phyloP scores from a whole-genome alignment of 2,113 vertebrate species.

The Urocitellus parryii region DNA sequence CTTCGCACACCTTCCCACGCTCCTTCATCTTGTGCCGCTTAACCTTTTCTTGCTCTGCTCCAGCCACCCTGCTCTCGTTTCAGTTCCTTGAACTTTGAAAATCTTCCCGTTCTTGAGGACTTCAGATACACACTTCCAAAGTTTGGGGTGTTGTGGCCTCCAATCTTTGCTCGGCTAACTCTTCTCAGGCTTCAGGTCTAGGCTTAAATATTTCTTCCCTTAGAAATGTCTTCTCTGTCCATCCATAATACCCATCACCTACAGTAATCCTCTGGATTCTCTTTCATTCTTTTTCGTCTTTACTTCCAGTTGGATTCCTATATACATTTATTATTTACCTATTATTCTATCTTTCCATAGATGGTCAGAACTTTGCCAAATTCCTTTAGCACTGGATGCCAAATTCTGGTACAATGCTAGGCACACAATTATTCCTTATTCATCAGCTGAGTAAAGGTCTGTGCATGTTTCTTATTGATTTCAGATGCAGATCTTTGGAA shows the following conservation, averaged over 20 bases:
- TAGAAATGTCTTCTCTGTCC: not conserved
- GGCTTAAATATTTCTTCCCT: not conserved
- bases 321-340: not conserved
- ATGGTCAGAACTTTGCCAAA: not conserved
- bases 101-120: not conserved
- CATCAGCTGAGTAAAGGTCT: not conserved
- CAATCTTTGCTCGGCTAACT: not conserved
- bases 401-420: not conserved
- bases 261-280: not conserved
- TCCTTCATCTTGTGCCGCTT: not conserved
- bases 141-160: not conserved
- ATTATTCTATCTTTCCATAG: not conserved
- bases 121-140: not conserved
- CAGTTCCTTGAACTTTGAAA: not conserved
- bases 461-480: not conserved
- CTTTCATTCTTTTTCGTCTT: not conserved
- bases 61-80: not conserved
- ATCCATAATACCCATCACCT: not conserved
- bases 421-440: not conserved
- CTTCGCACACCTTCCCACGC: not conserved
- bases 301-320: not conserved
- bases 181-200: not conserved
- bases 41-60: not conserved
- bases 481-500: not conserved
- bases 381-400: not conserved